A percentile compares a stretch with the other conserved stretches of the same genome.
Conservation (phyloP, 1,140 invertebrate species). For the Papilio dardanus region DNA sequence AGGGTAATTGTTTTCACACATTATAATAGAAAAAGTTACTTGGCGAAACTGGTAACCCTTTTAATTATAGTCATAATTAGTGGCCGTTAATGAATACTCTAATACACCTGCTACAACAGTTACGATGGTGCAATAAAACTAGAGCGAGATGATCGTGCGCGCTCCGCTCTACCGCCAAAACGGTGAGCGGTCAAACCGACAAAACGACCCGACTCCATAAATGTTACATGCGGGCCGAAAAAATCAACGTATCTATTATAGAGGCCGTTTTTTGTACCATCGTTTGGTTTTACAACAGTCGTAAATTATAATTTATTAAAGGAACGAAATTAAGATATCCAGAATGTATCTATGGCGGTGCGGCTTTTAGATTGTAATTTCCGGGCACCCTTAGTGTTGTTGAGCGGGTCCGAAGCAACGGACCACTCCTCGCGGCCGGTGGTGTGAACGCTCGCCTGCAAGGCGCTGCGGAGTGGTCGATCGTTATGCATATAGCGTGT, state of each 20-base stretch:
- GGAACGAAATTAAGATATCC: conserved; percentile 79
- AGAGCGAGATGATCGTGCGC: conserved; percentile 28
- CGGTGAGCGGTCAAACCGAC: conserved; percentile 47
- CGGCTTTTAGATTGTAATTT: conserved; percentile 64
- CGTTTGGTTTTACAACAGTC: conserved; percentile 61
- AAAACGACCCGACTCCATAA: conserved; percentile 64
- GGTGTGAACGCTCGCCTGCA: conserved; percentile 42
- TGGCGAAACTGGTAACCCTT: conserved; percentile 33
- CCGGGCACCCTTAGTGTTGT: conserved; percentile 56
- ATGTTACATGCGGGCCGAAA: conserved; percentile 73
- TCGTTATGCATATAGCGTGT: conserved; percentile 61
- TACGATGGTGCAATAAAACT: conserved; percentile 34
- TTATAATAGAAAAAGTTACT: conserved; percentile 30
- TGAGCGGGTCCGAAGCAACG: conserved; percentile 56
- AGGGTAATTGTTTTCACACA: conserved; percentile 38
- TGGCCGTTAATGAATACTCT: conserved; percentile 22
- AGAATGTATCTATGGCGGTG: conserved; percentile 63
- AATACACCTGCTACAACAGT: conserved; percentile 26
- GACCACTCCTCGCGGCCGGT: conserved; percentile 55
- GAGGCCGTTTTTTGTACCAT: conserved; percentile 61
- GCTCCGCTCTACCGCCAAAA: conserved; percentile 25
- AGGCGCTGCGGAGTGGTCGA: conserved; percentile 56
- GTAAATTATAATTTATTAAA: conserved; percentile 81
- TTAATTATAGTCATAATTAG: conserved; percentile 37
- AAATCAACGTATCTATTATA: conserved; percentile 80